Conservation (phyloP, 2,797 vertebrate genomes). For the Glossophaga mutica region DNA sequence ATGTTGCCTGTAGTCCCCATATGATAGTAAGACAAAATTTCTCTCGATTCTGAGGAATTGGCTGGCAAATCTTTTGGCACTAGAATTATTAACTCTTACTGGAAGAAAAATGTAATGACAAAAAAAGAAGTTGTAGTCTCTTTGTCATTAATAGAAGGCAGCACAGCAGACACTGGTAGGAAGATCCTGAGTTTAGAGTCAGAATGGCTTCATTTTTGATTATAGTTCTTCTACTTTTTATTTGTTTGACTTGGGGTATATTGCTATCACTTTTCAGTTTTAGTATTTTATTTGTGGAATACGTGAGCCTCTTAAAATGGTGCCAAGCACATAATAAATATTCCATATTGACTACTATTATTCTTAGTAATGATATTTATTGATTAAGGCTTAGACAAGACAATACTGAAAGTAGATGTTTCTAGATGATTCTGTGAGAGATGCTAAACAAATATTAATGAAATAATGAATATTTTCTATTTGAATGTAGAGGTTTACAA, state of each 20-base stretch:
- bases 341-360: not conserved
- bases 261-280: not conserved
- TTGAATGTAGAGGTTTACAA: not conserved
- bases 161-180: not conserved
- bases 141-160: not conserved
- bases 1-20: not conserved
- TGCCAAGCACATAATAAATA: not conserved
- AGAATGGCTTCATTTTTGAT: not conserved
- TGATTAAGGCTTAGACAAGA: not conserved
- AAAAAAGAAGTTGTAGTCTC: not conserved
- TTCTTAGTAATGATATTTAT: not conserved
- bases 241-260: not conserved
- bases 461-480: not conserved
- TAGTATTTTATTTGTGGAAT: not conserved
- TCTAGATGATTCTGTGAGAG: not conserved
- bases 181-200: not conserved
- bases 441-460: not conserved
- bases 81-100: not conserved
- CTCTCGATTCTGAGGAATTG: not conserved
- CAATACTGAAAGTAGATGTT: not conserved
- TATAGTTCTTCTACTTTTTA: not conserved
- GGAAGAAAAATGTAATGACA: not conserved
- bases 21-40: not conserved
- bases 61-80: not conserved
- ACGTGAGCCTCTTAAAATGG: not conserved